Evolutionary conservation across 2,888 invertebrate species (phyloP), one percentile per base, ranked within the genome.

Genomic region (Lasioglossum figueresi): DNA sequence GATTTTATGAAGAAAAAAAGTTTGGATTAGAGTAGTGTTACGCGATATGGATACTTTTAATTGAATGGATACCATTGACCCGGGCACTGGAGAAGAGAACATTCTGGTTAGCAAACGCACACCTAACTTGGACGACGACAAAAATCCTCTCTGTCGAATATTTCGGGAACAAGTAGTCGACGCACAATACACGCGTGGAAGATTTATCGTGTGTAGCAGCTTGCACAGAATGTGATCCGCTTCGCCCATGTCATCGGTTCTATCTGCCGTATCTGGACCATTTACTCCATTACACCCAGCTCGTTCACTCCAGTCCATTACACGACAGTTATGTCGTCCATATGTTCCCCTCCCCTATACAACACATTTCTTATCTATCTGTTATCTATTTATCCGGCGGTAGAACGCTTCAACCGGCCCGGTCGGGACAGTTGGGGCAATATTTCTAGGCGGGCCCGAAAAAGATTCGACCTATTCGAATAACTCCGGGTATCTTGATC

Each of bases 401-500:
- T 12, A 10, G 37, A 37, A 68, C 68, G 37, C 34, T 34, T 37
- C 68, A 34, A 68, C 23, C 23, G 68, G 10, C 37, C n/a, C n/a
- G 40, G 10, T 4, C 23, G 1, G 12, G n/a, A 40, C 70, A 40
- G n/a, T 70, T n/a, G 23, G 10, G 14, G 40, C 70, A n/a, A 70
- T 70, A 70, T 40, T 70, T 70, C 70, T 70, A 34, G 40, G n/a
- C 4, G 10, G 70, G 23, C n/a, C n/a, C 40, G 70, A 40, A 70
- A 70, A 40, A 70, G 40, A n/a, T 70, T 40, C 40, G 70, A 70
- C n/a, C 27, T 16, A 27, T 72, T 43, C 72, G 72, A 72, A 43
- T 43, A 70, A 40, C 70, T 40, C 40, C 40, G 70, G 23, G 40
- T 70, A 70, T 70, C 70, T 70, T 40, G 70, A 70, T 70, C 70